Evolutionary conservation across 2,113 vertebrate species (phyloP).

Genomic region (Hydrochoerus hydrochaeris): DNA sequence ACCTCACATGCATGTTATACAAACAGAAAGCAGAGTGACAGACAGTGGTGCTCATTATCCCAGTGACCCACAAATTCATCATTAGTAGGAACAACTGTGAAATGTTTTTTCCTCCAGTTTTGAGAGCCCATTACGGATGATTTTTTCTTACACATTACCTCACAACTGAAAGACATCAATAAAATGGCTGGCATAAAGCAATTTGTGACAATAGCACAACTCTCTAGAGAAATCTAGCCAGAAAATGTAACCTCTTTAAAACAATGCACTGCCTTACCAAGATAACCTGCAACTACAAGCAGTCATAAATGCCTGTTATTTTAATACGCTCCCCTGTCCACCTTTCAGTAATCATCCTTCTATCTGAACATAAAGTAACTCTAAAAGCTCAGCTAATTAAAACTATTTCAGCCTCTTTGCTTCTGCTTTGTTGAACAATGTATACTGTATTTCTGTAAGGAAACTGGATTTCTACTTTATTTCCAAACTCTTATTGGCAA

Average conservation of each 20-base stretch:
- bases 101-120: not conserved
- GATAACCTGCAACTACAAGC: not conserved
- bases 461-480: constrained; percentile 27
- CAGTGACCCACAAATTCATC: not conserved
- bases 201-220: not conserved
- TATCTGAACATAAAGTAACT: not conserved
- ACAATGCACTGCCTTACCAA: not conserved
- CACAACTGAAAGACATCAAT: not conserved
- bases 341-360: not conserved
- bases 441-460: not conserved
- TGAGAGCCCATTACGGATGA: not conserved
- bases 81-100: not conserved
- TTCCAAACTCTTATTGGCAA: constrained; percentile 14
- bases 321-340: not conserved
- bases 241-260: constrained; percentile 29
- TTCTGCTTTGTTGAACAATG: not conserved
- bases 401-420: not conserved
- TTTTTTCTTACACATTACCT: not conserved
- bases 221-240: not conserved
- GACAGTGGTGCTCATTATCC: not conserved
- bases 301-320: not conserved
- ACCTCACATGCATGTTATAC: not conserved
- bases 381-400: not conserved
- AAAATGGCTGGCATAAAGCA: not conserved
- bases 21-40: not conserved